Evolutionary conservation across 64 coral and sea anemone species (phyloP).

Genomic region (Catalaphyllia jardinei): DNA sequence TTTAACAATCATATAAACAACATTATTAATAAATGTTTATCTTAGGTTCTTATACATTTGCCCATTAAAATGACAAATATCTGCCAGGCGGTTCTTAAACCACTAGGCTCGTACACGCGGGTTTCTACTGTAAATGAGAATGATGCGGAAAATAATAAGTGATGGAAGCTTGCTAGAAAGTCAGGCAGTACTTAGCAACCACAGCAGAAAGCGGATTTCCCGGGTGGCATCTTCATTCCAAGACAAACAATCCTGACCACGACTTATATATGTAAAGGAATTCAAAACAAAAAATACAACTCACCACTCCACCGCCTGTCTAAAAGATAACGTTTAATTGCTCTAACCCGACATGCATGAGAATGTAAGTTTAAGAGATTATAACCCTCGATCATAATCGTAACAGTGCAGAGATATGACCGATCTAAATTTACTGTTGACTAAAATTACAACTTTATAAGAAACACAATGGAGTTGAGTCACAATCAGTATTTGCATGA

Average conservation of each 20-base stretch:
- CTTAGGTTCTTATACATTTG: too few species aligned
- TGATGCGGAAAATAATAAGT: neutral
- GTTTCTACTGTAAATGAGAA: too few species aligned
- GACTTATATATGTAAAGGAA: neutral
- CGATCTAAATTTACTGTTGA: slow-evolving; percentile 9
- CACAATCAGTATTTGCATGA: neutral
- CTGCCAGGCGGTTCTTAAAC: too few species aligned
- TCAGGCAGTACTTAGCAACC: neutral
- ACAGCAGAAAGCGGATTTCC: neutral
- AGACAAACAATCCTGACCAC: neutral
- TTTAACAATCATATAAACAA: too few species aligned
- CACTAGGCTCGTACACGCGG: too few species aligned
- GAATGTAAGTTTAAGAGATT: neutral
- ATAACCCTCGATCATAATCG: neutral
- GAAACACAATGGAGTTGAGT: neutral
- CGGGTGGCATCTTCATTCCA: neutral
- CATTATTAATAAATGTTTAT: too few species aligned
- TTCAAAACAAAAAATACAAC: neutral
- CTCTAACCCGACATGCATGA: neutral
- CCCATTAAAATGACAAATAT: too few species aligned
- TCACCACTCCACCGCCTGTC: neutral
- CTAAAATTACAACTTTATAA: neutral
- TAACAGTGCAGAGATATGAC: neutral
- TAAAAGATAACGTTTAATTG: neutral
- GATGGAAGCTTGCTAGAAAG: too few species aligned